Evolutionary conservation across 2,113 vertebrate genomes (phyloP), one percentile per base, ranked within the genome.

Genomic region (Gopherus evgoodei): DNA sequence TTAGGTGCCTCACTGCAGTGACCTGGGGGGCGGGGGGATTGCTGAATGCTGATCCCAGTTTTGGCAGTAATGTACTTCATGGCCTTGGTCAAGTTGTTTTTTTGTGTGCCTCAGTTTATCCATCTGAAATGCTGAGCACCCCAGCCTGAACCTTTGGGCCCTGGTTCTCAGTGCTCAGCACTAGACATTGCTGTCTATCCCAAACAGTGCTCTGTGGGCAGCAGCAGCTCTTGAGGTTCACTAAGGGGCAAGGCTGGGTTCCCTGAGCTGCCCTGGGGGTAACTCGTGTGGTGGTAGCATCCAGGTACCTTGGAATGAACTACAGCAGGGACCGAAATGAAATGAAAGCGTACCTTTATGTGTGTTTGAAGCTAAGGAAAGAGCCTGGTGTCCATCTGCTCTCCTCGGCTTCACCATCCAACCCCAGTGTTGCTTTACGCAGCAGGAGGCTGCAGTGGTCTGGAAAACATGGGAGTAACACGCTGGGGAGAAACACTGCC

Each of bases 291-390:
- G 11, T 92, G 93, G 88, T 83, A 76, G 87, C 13, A 50, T 50
- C 50, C 50, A 50, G 50, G 50, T 13, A 50, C 12, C 12, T 50
- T 88, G 90, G 78, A 1, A 90, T 52, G 52, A 75, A 25, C 16
- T n/a, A 47, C 13, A 84, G 69, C 42, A 76, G 83, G 90, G 93
- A 86, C 17, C 49, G 13, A 62, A 13, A 31, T 13, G 59, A 49
- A 81, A 42, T 13, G 8, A 87, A 85, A 79, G 88, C 81, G 56
- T 17, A 91, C 12, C 35, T 1, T 4, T 25, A 1, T 0, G 12
- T 90, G 86, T 80, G 21, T 31, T 16, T 81, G 88, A 80, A 94
- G 89, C 75, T 78, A 90, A 91, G 83, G 8, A 29, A 80, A 91
- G 78, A 31, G 49, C 29, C 12, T 12, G 24, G 19, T 35, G 35